Conservation (phyloP, 2,113 vertebrate genomes). For the Asarcornis scutulata region DNA sequence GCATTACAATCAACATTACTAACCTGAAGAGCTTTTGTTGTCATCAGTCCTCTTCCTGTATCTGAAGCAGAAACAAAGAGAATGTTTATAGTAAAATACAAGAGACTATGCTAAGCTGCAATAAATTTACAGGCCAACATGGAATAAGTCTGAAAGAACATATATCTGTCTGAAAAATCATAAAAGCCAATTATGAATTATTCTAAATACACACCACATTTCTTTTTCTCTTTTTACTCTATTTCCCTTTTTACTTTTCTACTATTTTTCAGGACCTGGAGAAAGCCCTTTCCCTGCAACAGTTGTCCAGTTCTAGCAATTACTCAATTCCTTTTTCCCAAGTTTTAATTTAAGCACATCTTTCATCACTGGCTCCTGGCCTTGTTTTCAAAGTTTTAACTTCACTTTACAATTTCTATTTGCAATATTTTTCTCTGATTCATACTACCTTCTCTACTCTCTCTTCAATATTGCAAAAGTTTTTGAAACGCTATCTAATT, state of each 20-base stretch:
- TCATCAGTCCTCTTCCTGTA: constrained; percentile 91
- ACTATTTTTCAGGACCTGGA: neutral
- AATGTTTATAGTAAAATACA: neutral
- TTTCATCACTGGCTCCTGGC: neutral
- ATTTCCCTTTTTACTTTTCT: neutral
- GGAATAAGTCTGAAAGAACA: neutral
- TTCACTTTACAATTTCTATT: neutral
- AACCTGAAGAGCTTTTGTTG: constrained; percentile 81
- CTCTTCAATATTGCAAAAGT: neutral
- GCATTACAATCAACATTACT: neutral
- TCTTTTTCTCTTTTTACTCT: neutral
- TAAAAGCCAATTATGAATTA: neutral
- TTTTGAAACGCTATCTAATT: neutral
- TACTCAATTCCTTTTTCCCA: neutral
- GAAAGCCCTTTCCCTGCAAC: neutral
- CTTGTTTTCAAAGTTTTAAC: neutral
- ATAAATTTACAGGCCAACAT: neutral
- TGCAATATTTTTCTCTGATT: neutral
- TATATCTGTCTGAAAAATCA: neutral
- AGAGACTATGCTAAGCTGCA: neutral
- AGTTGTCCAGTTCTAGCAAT: neutral
- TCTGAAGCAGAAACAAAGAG: constrained; percentile 68
- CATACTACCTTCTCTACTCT: neutral
- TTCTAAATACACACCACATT: neutral
- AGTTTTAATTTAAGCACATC: neutral